phyloP scores from a whole-genome alignment of 1,140 invertebrate species.

The Batillaria attramentaria region DNA sequence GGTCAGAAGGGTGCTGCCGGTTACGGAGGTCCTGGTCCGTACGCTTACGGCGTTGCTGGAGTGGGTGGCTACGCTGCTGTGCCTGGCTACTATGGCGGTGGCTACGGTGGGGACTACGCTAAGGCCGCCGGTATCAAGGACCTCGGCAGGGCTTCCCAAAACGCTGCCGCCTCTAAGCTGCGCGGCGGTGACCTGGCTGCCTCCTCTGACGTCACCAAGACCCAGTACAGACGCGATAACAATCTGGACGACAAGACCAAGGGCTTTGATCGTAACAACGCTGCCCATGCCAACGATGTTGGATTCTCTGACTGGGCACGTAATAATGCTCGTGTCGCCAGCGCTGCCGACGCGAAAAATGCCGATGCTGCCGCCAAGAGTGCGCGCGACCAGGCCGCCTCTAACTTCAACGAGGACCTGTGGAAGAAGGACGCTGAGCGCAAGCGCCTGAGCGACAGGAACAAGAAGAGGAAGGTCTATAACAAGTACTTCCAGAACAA shows the following conservation, averaged over 20 bases:
- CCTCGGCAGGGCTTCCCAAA: conserved; percentile 20
- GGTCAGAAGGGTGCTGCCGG: not conserved
- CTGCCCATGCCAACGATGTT: conserved; percentile 14
- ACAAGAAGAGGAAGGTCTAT: conserved; percentile 29
- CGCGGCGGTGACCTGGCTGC: conserved; percentile 4
- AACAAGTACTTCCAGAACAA: conserved; percentile 40
- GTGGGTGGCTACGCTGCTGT: conserved; percentile 23
- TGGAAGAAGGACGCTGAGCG: conserved; percentile 26
- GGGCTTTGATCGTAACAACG: conserved; percentile 26
- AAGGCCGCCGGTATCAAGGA: not conserved
- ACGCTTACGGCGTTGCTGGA: conserved; percentile 31
- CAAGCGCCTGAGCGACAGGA: conserved; percentile 29
- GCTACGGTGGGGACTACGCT: not conserved
- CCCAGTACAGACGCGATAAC: conserved; percentile 26
- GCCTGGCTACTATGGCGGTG: not conserved
- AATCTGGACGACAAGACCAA: conserved; percentile 30
- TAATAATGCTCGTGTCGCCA: conserved; percentile 7
- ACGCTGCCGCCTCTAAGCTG: conserved; percentile 11
- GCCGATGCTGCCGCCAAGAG: conserved; percentile 32
- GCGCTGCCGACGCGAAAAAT: conserved; percentile 13
- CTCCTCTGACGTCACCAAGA: conserved; percentile 20
- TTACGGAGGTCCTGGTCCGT: not conserved
- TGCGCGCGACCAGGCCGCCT: conserved; percentile 19
- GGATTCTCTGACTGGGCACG: conserved; percentile 36
- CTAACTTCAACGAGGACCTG: conserved; percentile 33